Conservation (phyloP, 1,140 invertebrate species). For the Drosophila baimaii region DNA sequence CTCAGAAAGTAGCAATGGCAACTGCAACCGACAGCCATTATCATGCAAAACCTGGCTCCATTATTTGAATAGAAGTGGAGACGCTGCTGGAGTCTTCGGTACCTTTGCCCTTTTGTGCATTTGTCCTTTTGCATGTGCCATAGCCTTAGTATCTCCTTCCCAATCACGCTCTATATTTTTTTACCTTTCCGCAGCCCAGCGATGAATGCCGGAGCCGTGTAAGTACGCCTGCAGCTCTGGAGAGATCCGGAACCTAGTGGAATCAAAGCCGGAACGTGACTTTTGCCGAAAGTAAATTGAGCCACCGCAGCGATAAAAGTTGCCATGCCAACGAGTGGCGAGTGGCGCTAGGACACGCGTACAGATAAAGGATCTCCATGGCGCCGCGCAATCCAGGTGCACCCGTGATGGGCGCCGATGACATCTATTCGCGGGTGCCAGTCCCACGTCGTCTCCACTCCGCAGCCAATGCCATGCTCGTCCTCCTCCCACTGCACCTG, state of each 20-base stretch:
- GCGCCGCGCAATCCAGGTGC: conserved; percentile 20
- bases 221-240: conserved; percentile 37
- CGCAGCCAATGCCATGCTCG: neutral
- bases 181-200: conserved; percentile 26
- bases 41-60: conserved; percentile 35
- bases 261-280: conserved; percentile 74
- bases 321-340: conserved; percentile 73
- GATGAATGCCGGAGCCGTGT: conserved; percentile 58
- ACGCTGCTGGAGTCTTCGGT: conserved; percentile 3
- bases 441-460: neutral
- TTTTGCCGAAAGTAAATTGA: conserved; percentile 71
- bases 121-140: conserved; percentile 20
- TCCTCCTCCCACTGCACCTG: conserved; percentile 10
- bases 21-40: conserved; percentile 36
- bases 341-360: conserved; percentile 60
- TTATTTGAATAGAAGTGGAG: conserved; percentile 46
- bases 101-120: conserved; percentile 20
- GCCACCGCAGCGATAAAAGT: conserved; percentile 67
- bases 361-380: conserved; percentile 63
- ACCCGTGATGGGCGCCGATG: conserved; percentile 37
- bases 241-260: conserved; percentile 37
- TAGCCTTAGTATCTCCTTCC: conserved; percentile 13
- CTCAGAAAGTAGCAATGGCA: conserved; percentile 13
- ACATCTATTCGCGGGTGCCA: conserved; percentile 29
- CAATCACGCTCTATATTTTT: conserved; percentile 31